A percentile compares a stretch with the other conserved stretches of the same genome.
Evolutionary conservation across 2,113 vertebrate genomes (phyloP).

Genomic region (Oryctolagus cuniculus): DNA sequence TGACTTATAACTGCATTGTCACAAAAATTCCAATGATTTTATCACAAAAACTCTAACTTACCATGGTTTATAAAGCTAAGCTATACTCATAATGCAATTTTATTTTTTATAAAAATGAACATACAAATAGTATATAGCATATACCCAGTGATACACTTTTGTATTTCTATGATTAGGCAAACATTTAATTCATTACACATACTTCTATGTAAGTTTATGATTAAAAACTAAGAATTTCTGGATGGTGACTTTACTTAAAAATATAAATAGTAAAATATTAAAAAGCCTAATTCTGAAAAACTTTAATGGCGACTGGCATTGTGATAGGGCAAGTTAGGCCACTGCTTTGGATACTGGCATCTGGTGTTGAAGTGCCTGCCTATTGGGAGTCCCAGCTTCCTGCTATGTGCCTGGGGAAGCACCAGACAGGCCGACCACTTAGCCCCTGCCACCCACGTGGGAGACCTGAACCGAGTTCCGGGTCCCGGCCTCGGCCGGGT

Average conservation of each 20-base stretch:
- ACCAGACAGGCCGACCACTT: too few relatives aligned
- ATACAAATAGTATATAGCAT: not conserved
- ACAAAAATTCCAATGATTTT: slow-evolving; percentile 62
- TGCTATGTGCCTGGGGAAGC: too few relatives aligned
- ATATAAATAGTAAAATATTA: not conserved
- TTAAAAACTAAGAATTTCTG: slow-evolving; percentile 49
- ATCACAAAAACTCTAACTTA: slow-evolving; percentile 25
- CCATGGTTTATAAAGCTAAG: not conserved
- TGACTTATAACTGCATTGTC: slow-evolving; percentile 33
- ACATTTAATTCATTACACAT: slow-evolving; percentile 26
- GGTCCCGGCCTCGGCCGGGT: too few relatives aligned
- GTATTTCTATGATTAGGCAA: not conserved
- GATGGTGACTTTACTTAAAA: slow-evolving; percentile 46
- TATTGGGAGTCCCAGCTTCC: too few relatives aligned
- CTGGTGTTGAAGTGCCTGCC: too few relatives aligned
- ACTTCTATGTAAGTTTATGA: slow-evolving; percentile 28
- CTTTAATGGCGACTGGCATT: too few relatives aligned
- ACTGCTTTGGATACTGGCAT: not conserved
- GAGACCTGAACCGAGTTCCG: too few relatives aligned
- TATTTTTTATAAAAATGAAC: slow-evolving; percentile 47
- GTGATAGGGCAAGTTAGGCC: too few relatives aligned
- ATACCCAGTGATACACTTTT: not conserved
- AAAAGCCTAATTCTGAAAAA: not conserved
- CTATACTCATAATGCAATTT: not conserved
- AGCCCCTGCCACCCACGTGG: too few relatives aligned